Evolutionary conservation across 2,797 vertebrate genomes (phyloP).

Genomic region (Pseudochirops corinnae): DNA sequence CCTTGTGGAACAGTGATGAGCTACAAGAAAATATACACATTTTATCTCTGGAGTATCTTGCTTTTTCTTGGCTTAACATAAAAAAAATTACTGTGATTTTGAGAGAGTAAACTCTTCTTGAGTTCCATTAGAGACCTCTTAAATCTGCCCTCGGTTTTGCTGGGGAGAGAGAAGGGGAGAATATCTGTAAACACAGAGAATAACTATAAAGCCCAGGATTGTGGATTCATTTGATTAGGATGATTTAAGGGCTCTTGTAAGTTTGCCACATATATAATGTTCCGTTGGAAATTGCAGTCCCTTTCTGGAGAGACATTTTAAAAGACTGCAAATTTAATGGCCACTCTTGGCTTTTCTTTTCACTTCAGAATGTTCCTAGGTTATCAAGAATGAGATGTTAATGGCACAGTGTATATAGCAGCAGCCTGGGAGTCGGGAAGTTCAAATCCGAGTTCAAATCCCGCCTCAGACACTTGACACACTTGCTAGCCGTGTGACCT

Average conservation of each 20-base stretch:
- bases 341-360: neutral
- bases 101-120: constrained; percentile 27
- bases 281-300: neutral
- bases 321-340: neutral
- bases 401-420: too few relatives aligned
- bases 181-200: constrained; percentile 4
- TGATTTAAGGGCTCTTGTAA: neutral
- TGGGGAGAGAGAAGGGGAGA: constrained; percentile 24
- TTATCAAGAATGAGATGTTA: neutral
- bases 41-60: constrained; percentile 32
- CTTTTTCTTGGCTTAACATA: constrained; percentile 52
- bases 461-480: too few relatives aligned
- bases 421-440: too few relatives aligned
- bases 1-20: constrained; percentile 10
- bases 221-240: neutral
- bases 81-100: constrained; percentile 39
- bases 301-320: neutral
- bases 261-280: neutral
- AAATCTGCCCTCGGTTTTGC: constrained; percentile 12
- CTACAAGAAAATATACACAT: constrained; percentile 3
- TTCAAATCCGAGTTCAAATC: too few relatives aligned
- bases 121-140: constrained; percentile 9
- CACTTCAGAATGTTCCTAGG: constrained; percentile 4
- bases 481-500: too few relatives aligned
- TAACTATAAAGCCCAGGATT: neutral